phyloP scores from a whole-genome alignment of 2,113 vertebrate species.

The Halcyon malimbica region DNA sequence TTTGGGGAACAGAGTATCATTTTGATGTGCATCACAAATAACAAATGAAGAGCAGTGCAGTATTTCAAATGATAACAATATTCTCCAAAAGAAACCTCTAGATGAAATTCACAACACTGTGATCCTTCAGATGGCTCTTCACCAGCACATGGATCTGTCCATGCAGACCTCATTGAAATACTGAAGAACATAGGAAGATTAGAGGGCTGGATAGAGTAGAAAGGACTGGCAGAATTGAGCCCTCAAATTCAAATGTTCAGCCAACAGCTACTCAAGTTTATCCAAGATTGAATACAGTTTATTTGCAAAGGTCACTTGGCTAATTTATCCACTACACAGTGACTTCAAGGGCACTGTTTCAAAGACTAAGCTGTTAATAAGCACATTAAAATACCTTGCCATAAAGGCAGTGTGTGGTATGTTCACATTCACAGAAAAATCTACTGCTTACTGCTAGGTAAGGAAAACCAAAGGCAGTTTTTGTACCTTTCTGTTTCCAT shows the following conservation, averaged over 20 bases:
- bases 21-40: constrained; percentile 32
- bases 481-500: not conserved
- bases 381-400: not conserved
- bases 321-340: not conserved
- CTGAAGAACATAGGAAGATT: not conserved
- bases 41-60: not conserved
- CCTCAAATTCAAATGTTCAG: not conserved
- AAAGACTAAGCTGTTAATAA: not conserved
- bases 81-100: not conserved
- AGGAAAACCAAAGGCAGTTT: not conserved
- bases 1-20: not conserved
- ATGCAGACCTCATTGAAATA: not conserved
- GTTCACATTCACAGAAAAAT: not conserved
- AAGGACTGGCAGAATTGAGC: not conserved
- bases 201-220: not conserved
- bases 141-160: not conserved
- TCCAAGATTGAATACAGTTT: not conserved
- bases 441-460: not conserved
- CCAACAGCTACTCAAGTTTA: not conserved
- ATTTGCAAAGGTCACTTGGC: not conserved
- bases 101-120: not conserved
- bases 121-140: not conserved
- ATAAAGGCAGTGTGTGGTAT: not conserved
- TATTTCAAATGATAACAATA: not conserved
- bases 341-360: not conserved